phyloP scores from a whole-genome alignment of 2,888 invertebrate species.

The Ferrisia virgata region DNA sequence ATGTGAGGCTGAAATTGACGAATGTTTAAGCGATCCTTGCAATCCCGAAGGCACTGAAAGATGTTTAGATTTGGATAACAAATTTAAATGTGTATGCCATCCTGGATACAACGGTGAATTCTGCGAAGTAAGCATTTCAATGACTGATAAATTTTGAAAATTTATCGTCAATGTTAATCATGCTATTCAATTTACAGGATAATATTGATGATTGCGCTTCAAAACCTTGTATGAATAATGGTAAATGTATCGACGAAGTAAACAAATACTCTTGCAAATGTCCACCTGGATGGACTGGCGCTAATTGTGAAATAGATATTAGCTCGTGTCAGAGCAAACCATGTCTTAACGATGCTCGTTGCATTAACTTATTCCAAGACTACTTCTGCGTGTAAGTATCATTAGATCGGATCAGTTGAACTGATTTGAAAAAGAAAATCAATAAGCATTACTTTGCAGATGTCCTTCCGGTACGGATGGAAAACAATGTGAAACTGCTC shows the following conservation, averaged over 20 bases:
- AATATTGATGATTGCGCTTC: slow-evolving; percentile 85
- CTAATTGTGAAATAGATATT: slow-evolving; percentile 80
- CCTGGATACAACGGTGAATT: slow-evolving; percentile 79
- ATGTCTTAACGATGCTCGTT: slow-evolving; percentile 88
- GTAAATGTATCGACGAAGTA: slow-evolving; percentile 79
- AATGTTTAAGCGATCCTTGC: slow-evolving; percentile 87
- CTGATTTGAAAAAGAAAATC: not conserved
- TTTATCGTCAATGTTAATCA: not conserved
- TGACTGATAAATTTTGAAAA: not conserved
- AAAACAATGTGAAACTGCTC: slow-evolving; percentile 94
- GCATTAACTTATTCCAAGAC: slow-evolving; percentile 88
- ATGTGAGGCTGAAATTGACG: slow-evolving; percentile 89
- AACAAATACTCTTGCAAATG: slow-evolving; percentile 80
- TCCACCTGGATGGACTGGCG: slow-evolving; percentile 81
- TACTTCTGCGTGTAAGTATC: slow-evolving; percentile 81
- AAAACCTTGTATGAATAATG: slow-evolving; percentile 84
- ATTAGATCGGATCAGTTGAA: not conserved
- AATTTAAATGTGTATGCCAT: slow-evolving; percentile 81
- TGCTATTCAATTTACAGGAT: slow-evolving; percentile 52
- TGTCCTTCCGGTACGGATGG: slow-evolving; percentile 95
- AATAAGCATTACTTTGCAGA: slow-evolving; percentile 54
- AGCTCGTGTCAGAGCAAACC: slow-evolving; percentile 82
- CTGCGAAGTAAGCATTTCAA: slow-evolving; percentile 49
- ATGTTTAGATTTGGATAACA: slow-evolving; percentile 84
- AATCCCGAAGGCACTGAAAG: slow-evolving; percentile 84